Conservation (phyloP, 2,888 invertebrate species). For the Sialis lutaria region DNA sequence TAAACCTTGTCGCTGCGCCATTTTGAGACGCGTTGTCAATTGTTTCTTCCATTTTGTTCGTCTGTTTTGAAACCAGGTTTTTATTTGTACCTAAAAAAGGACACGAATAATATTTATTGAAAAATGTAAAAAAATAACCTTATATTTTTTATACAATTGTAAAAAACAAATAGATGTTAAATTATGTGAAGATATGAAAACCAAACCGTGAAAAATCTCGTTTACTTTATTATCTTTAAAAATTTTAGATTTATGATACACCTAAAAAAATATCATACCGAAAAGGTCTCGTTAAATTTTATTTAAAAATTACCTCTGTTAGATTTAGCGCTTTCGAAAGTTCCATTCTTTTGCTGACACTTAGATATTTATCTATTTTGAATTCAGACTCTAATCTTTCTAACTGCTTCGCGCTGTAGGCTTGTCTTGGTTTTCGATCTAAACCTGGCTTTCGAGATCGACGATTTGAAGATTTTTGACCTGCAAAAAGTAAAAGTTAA, state of each 20-base stretch:
- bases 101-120: too few species aligned
- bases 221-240: too few species aligned
- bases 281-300: too few species aligned
- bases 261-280: too few species aligned
- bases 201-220: too few species aligned
- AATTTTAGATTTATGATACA: too few species aligned
- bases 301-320: conserved; percentile 58
- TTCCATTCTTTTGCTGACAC: conserved; percentile 89
- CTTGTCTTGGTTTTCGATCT: conserved; percentile 89
- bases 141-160: too few species aligned
- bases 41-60: conserved; percentile 97
- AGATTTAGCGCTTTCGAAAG: conserved; percentile 73
- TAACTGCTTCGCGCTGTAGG: conserved; percentile 87
- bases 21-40: conserved; percentile 72
- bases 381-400: conserved; percentile 86
- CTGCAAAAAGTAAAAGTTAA: conserved; percentile 27
- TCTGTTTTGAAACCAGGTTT: conserved; percentile 79
- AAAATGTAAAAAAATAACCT: too few species aligned
- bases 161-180: too few species aligned
- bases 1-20: conserved; percentile 72
- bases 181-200: too few species aligned
- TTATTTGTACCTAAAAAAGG: conserved; percentile 33
- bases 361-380: conserved; percentile 88
- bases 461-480: conserved; percentile 62
- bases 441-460: conserved; percentile 73